Conservation (phyloP, 2,888 invertebrate species). For the Stenotaenia linearis region DNA sequence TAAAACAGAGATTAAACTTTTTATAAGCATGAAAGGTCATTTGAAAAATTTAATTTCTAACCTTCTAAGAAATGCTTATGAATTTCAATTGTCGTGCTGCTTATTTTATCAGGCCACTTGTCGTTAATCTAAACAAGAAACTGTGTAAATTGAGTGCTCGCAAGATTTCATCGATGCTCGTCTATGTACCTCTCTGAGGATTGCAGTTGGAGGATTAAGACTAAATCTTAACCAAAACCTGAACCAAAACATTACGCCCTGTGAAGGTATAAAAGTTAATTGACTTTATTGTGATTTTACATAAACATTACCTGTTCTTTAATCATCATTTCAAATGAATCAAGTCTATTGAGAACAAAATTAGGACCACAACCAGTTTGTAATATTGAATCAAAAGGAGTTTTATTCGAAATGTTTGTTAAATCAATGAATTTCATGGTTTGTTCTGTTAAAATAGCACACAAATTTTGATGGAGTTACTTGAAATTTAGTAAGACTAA, state of each 20-base stretch:
- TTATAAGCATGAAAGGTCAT: too few species aligned
- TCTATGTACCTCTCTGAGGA: not conserved
- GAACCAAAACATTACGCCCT: not conserved
- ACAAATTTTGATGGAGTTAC: not conserved
- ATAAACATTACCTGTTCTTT: not conserved
- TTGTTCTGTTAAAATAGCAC: not conserved
- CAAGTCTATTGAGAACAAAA: conserved; percentile 7
- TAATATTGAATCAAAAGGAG: not conserved
- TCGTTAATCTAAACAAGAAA: not conserved
- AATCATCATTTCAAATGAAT: not conserved
- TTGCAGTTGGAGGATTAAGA: not conserved
- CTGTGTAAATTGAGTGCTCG: not conserved
- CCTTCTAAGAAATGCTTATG: conserved; percentile 8
- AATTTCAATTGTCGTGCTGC: not conserved
- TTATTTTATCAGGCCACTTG: not conserved
- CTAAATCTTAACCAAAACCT: not conserved
- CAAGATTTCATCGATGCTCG: not conserved
- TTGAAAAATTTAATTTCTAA: too few species aligned
- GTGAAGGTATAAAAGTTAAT: not conserved
- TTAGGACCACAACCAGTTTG: not conserved
- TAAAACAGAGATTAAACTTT: too few species aligned
- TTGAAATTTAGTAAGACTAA: not conserved
- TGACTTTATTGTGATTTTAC: not conserved
- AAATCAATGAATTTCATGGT: not conserved
- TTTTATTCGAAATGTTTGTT: not conserved